These are phyloP conservation scores for Toxotes chatareus DNA, from an alignment of 2,113 vertebrate genomes.

Conservation along the genomic window DNA sequence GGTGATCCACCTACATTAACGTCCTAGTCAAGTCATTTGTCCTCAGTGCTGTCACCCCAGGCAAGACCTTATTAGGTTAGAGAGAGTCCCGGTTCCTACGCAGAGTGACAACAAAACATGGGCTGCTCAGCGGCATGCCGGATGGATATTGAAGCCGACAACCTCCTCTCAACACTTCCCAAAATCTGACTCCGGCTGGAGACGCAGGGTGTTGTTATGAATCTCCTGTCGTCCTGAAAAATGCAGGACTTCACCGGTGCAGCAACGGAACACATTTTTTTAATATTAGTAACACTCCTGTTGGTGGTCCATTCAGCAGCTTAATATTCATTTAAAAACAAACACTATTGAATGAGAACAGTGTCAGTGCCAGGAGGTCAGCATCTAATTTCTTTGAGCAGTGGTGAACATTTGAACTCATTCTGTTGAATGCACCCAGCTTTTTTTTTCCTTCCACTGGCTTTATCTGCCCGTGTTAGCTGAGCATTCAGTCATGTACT, in stretches of 20 bases:
- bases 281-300: neutral
- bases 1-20: conserved; percentile 73
- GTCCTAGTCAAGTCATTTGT: conserved; percentile 76
- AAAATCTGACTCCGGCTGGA: conserved; percentile 45
- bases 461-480: conserved; percentile 41
- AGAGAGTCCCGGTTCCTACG: conserved; percentile 62
- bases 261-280: conserved; percentile 27
- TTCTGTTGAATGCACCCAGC: conserved; percentile 18
- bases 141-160: conserved; percentile 72
- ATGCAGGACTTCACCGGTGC: conserved; percentile 48
- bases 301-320: neutral
- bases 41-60: conserved; percentile 65
- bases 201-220: conserved; percentile 38
- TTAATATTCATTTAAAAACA: conserved; percentile 39
- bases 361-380: conserved; percentile 23
- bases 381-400: conserved; percentile 45
- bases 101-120: conserved; percentile 68
- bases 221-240: conserved; percentile 33
- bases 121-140: conserved; percentile 55
- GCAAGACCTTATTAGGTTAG: conserved; percentile 78
- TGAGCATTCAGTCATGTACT: conserved; percentile 50
- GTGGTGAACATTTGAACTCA: conserved; percentile 28
- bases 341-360: conserved; percentile 31
- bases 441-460: conserved; percentile 15
- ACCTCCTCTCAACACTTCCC: conserved; percentile 65